phyloP scores from a whole-genome alignment of 2,797 vertebrate species.

The Chiloscyllium punctatum region DNA sequence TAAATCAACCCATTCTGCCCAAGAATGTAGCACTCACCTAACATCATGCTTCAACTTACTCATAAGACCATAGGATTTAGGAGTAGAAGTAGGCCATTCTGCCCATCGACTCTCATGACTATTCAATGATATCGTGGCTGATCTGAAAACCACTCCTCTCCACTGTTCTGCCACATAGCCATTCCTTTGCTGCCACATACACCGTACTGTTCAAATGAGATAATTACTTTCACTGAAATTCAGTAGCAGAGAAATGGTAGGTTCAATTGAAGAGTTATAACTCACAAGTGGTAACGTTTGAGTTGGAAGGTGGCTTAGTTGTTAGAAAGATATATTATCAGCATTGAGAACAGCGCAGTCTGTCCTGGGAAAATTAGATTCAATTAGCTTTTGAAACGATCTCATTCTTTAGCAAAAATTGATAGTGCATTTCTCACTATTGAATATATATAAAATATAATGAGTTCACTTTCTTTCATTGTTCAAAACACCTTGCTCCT shows the following conservation, averaged over 20 bases:
- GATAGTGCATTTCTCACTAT: background rate
- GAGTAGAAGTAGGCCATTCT: background rate
- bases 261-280: background rate
- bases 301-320: background rate
- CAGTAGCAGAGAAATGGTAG: background rate
- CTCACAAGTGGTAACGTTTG: background rate
- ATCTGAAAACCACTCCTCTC: background rate
- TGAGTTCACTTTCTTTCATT: background rate
- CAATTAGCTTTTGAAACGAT: background rate
- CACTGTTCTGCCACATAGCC: no score
- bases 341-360: background rate
- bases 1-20: background rate
- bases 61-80: background rate
- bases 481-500: background rate
- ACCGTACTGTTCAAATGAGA: background rate
- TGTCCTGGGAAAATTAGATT: background rate
- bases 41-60: no score
- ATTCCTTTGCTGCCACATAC: background rate
- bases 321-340: background rate
- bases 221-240: background rate
- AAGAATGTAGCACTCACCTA: background rate
- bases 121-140: background rate
- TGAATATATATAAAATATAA: background rate
- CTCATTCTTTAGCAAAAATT: background rate
- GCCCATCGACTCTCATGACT: background rate